Evolutionary conservation across 2,888 invertebrate genomes (phyloP), one percentile per base, ranked within the genome.

Genomic region (Melieria crassipennis): DNA sequence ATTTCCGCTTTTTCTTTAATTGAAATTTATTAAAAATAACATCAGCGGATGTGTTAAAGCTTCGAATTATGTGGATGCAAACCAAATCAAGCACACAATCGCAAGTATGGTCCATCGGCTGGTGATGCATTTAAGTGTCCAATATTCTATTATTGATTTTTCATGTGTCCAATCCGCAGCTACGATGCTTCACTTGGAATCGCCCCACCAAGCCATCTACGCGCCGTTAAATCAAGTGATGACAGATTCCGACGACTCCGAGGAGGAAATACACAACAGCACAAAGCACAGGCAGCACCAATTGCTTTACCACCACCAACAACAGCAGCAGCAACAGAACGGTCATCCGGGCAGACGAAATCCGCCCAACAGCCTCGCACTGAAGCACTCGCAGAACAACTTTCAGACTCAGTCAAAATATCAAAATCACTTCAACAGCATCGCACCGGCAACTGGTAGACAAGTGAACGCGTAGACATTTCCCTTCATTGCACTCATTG

Each of bases 181-280:
- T 84, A 85, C 81, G 83, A 86, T 86, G 86, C 84, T 85, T 73
- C 83, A 84, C 80, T 82, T 84, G 79, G 86, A 87, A 78, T 81
- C 82, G 75, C 84, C 87, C 72, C 82, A 83, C 70, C 89, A 89
- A 85, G 89, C 89, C 78, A 90, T 90, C 80, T 94, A 94, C 84
- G 90, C 93, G 79, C 94, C 93, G 70, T 86, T 94, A 80, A 93
- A 93, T 75, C 94, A 94, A 87, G 91, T 91, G 76, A 88, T 94
- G 78, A 91, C 93, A 70, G 94, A 94, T 85, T 92, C 93, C 0
- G 92, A 93, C 79, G 93, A 93, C 0, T 93, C 93, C 64, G 74
- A 77, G 4, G 78, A 78, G 62, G 78, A 78, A 72, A 88, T 88
- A 62, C 87, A 85, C 70, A 86, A 80, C 70, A 79, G 82, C 69